phyloP scores from a whole-genome alignment of 30 jellyfish, hydroid and myxozoan genomes.

The Cassiopea andromeda region DNA sequence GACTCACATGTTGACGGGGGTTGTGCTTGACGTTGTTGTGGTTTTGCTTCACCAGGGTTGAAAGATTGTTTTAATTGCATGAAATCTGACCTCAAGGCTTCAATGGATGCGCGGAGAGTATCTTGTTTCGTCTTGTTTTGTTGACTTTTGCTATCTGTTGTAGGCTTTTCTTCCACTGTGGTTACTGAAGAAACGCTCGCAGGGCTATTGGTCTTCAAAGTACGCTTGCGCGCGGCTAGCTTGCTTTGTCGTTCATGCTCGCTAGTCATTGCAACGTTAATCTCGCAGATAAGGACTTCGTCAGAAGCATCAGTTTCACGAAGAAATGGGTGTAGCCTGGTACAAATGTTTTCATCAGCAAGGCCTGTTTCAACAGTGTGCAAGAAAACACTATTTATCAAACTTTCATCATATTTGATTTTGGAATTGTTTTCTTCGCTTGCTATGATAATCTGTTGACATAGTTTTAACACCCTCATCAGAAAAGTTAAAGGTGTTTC shows the following conservation, averaged over 20 bases:
- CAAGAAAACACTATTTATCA: slow-evolving; percentile 28
- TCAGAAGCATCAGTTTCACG: slow-evolving; percentile 34
- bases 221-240: slow-evolving; percentile 6
- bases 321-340: slow-evolving; percentile 52
- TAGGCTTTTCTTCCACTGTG: background rate
- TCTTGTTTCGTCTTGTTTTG: background rate
- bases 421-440: background rate
- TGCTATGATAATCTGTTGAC: background rate
- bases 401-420: background rate
- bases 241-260: slow-evolving; percentile 18
- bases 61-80: background rate
- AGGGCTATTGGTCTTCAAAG: background rate
- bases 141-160: background rate
- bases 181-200: background rate
- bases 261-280: slow-evolving; percentile 19
- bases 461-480: background rate
- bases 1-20: background rate
- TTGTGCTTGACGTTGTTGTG: background rate
- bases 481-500: background rate
- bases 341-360: slow-evolving; percentile 56
- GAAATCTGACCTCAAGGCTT: slow-evolving; percentile 51
- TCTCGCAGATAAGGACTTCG: slow-evolving; percentile 22
- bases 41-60: background rate
- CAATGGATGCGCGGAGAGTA: slow-evolving; percentile 13
- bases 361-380: slow-evolving; percentile 68